Evolutionary conservation across 92 coral and sea anemone species (phyloP), one percentile per base, ranked within the genome.

Genomic region (Siderastrea radians): DNA sequence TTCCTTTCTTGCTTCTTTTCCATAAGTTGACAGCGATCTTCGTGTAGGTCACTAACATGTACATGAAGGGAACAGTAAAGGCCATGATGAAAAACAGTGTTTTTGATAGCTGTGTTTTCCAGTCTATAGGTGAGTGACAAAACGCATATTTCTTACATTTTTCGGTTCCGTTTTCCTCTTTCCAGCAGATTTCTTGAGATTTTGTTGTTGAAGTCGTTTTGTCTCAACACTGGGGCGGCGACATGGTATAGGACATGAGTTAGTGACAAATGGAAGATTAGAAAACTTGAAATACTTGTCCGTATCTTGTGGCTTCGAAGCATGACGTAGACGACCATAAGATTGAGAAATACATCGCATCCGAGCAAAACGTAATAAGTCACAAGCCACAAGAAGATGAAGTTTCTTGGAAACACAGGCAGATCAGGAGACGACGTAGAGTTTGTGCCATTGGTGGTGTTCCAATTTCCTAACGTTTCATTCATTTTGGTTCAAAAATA

Each of bases 231-330:
- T 13, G 84, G 84, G 26, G 62, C 8, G 16, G 44, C 45, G 4
- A 76, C 14, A 46, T 78, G 64, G 17, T 72, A 47, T 0, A 83
- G 9, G 15, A 89, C 66, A 69, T 89, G 82, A 2, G 88, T 83
- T 2, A 81, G 4, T 14, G 88, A 89, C 15, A 89, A 77, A 61
- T 89, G 92, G 51, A 76, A 89, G 10, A 89, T 89, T 78, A 89
- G 67, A 38, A 89, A 83, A 79, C 76, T 89, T 11, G 92, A 89
- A 68, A 89, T 74, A 62, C 63, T 89, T 58, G 68, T 75, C 7
- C 88, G 72, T n/a, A 83, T 68, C 72, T 84, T 76, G 5, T 74
- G 74, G 87, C 92, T 82, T 66, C 92, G 83, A 26, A 83, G 17
- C 92, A 89, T 89, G 2, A 83, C 88, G 60, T 57, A 88, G 9